phyloP scores from a whole-genome alignment of 2,797 vertebrate genomes.

The Xiphophorus birchmanni region DNA sequence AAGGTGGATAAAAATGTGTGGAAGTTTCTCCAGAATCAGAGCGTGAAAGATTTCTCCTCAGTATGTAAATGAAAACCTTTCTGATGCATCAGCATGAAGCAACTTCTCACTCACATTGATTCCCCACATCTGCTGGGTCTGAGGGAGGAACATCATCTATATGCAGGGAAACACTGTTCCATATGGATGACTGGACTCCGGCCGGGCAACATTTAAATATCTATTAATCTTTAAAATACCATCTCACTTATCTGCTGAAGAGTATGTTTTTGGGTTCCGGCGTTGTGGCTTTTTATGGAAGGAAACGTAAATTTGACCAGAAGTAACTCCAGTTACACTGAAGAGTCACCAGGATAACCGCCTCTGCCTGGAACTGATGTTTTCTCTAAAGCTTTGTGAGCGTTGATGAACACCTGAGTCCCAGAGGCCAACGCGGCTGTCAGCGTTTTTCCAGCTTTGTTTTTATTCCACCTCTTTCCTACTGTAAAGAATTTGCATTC shows the following conservation, averaged over 20 bases:
- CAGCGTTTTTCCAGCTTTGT: not conserved
- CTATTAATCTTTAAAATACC: not conserved
- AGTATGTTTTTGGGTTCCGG: not conserved
- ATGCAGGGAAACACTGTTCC: conserved; percentile 42
- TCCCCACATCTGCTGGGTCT: conserved; percentile 42
- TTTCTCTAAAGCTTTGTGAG: conserved; percentile 4
- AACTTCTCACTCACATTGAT: conserved; percentile 58
- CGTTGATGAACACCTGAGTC: conserved; percentile 25
- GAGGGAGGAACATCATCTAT: conserved; percentile 35
- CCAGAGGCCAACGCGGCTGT: conserved; percentile 18
- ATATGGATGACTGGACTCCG: conserved; percentile 57
- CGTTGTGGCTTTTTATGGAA: not conserved
- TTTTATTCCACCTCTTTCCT: not conserved
- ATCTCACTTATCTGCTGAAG: not conserved
- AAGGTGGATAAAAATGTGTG: not conserved
- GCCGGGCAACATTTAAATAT: conserved; percentile 7
- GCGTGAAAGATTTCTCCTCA: not conserved
- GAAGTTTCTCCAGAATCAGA: not conserved
- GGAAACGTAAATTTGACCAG: not conserved
- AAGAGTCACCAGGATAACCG: not conserved
- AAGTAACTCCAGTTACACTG: not conserved
- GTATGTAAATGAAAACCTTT: conserved; percentile 52
- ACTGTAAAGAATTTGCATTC: conserved; percentile 3
- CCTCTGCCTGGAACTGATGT: conserved; percentile 1
- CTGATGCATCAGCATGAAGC: conserved; percentile 43